Conservation (phyloP, 2,113 vertebrate species). For the Rhodinocichla rosea region DNA sequence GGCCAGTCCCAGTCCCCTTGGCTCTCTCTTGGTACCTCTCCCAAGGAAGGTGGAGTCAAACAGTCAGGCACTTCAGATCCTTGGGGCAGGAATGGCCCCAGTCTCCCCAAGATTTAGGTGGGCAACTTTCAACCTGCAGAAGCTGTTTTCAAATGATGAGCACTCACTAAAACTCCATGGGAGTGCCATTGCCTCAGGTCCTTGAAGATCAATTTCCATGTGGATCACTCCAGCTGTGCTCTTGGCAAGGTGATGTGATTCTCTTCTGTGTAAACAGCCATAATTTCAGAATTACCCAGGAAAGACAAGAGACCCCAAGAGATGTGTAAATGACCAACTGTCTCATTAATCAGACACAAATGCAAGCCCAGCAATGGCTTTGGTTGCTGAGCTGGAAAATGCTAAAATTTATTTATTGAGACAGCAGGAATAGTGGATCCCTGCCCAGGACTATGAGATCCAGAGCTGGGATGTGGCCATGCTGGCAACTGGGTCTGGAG, state of each 20-base stretch:
- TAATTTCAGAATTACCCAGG: slow-evolving; percentile 31
- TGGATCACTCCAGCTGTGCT: background rate
- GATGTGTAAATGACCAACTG: slow-evolving; percentile 44
- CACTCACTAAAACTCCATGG: background rate
- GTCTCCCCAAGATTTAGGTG: background rate
- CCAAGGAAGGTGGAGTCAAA: background rate
- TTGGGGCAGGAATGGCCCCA: background rate
- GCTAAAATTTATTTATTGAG: slow-evolving; percentile 18
- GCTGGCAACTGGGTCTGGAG: background rate
- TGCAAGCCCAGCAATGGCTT: slow-evolving; percentile 27
- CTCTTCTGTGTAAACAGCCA: slow-evolving; percentile 21
- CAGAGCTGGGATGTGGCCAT: fast-evolving
- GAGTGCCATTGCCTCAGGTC: background rate
- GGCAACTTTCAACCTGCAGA: background rate
- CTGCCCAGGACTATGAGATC: background rate
- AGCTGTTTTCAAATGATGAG: background rate
- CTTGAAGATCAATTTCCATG: background rate
- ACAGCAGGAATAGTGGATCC: background rate
- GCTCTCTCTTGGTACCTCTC: background rate
- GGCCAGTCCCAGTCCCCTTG: background rate
- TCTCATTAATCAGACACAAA: slow-evolving; percentile 60
- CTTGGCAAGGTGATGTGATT: background rate
- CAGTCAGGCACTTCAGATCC: fast-evolving
- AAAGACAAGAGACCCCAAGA: slow-evolving; percentile 59
- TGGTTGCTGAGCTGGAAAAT: slow-evolving; percentile 52